phyloP scores from a whole-genome alignment of 1,140 invertebrate species.

The Lerema accius region DNA sequence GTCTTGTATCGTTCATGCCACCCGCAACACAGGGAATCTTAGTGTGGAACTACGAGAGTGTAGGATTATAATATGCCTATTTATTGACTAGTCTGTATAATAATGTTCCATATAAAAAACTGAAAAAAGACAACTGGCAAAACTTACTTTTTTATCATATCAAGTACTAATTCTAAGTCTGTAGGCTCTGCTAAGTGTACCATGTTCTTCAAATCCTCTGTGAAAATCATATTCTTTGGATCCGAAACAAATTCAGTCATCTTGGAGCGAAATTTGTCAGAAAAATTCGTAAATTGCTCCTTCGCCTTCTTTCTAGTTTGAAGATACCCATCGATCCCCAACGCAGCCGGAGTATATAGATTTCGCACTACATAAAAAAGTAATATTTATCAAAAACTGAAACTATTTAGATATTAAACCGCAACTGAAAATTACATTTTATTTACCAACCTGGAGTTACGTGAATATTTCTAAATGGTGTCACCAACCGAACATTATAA shows the following conservation, averaged over 20 bases:
- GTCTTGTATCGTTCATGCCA: too few relatives aligned
- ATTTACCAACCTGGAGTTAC: conserved; percentile 43
- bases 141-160: conserved; percentile 89
- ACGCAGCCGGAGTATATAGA: conserved; percentile 81
- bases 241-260: conserved; percentile 85
- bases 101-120: too few relatives aligned
- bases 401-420: conserved; percentile 3
- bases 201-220: conserved; percentile 93
- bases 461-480: conserved; percentile 47
- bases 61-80: too few relatives aligned
- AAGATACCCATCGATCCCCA: conserved; percentile 85
- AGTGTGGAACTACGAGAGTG: too few relatives aligned
- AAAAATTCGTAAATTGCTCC: conserved; percentile 83
- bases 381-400: conserved; percentile 7
- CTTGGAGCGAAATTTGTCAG: conserved; percentile 86
- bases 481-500: conserved; percentile 45
- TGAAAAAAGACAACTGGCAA: too few relatives aligned
- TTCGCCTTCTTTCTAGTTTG: conserved; percentile 79
- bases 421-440: neutral
- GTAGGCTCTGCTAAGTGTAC: conserved; percentile 86
- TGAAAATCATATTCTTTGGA: conserved; percentile 88
- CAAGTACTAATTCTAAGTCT: conserved; percentile 85
- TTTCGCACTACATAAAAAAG: conserved; percentile 50
- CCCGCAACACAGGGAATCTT: too few relatives aligned
- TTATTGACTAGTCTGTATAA: too few relatives aligned